phyloP scores from a whole-genome alignment of 2,888 invertebrate genomes.

The Drosophila fulvimacula region DNA sequence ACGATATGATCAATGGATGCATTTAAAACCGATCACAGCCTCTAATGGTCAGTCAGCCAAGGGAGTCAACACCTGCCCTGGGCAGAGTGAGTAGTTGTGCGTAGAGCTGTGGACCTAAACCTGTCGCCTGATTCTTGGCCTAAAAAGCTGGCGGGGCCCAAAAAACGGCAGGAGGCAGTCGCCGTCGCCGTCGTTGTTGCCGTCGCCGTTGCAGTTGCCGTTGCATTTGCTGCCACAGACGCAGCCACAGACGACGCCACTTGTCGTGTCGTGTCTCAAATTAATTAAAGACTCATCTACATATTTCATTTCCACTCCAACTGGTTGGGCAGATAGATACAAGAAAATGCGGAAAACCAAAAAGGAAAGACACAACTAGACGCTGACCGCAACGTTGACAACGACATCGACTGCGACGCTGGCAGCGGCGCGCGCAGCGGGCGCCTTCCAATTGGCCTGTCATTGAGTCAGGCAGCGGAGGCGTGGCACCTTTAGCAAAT shows the following conservation, averaged over 20 bases:
- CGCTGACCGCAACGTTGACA: constrained; percentile 60
- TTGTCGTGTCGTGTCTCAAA: constrained; percentile 81
- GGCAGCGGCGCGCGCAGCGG: constrained; percentile 47
- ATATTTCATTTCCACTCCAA: constrained; percentile 80
- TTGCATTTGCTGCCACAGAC: constrained; percentile 44
- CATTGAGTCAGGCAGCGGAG: constrained; percentile 54
- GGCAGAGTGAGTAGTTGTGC: constrained; percentile 3
- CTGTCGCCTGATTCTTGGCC: constrained; percentile 58
- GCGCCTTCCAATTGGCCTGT: constrained; percentile 75
- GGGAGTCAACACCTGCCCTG: constrained; percentile 75
- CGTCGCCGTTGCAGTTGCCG: constrained; percentile 20
- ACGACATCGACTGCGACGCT: constrained; percentile 20
- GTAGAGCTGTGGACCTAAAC: constrained; percentile 35
- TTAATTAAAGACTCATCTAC: constrained; percentile 81
- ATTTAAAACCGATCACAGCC: constrained; percentile 46
- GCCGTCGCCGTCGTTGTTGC: constrained; percentile 23
- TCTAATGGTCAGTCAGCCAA: constrained; percentile 66
- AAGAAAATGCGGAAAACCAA: constrained; percentile 73
- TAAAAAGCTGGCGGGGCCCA: constrained; percentile 54
- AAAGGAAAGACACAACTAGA: constrained; percentile 45
- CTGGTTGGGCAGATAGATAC: constrained; percentile 61
- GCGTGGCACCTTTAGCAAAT: constrained; percentile 54
- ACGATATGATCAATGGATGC: constrained; percentile 67
- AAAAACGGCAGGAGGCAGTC: constrained; percentile 65
- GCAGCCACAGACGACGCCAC: constrained; percentile 74